Conservation (phyloP, 2,797 vertebrate species). For the Borostomias antarcticus region DNA sequence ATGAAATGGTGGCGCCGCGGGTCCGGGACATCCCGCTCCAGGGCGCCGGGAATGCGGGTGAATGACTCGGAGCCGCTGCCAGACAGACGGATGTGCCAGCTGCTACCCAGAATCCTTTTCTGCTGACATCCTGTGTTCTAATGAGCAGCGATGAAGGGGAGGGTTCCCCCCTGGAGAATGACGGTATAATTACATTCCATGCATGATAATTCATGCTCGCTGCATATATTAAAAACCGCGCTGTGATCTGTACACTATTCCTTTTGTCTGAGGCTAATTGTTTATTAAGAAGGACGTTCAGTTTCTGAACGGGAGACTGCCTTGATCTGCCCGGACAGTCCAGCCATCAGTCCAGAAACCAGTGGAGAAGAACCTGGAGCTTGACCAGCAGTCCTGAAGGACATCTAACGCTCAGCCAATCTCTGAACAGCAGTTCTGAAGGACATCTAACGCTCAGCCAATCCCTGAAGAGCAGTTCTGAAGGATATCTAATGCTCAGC, state of each 20-base stretch:
- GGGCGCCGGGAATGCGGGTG: conserved; percentile 16
- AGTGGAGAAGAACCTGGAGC: too few relatives aligned
- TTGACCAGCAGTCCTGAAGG: too few relatives aligned
- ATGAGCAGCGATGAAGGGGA: conserved; percentile 12
- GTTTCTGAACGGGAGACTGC: not conserved
- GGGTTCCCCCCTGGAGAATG: conserved; percentile 16
- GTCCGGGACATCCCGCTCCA: conserved; percentile 3
- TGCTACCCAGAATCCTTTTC: conserved; percentile 15
- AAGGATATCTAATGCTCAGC: too few relatives aligned
- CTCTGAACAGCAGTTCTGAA: too few relatives aligned
- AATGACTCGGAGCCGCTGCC: conserved; percentile 10
- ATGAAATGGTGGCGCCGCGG: not conserved
- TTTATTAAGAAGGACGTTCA: not conserved
- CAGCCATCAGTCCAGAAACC: too few relatives aligned
- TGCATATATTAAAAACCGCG: conserved; percentile 7
- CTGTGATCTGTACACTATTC: not conserved
- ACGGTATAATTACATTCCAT: conserved; percentile 23
- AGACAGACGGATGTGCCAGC: conserved; percentile 17
- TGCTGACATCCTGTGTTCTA: conserved; percentile 3
- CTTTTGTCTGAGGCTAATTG: conserved; percentile 1
- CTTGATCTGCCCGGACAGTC: too few relatives aligned
- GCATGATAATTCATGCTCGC: conserved; percentile 7
- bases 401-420: too few relatives aligned
- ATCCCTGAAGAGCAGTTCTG: too few relatives aligned
- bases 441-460: too few relatives aligned